Evolutionary conservation across 1,140 invertebrate species (phyloP), one percentile per base, ranked within the genome.

Genomic region (Drosophila auraria): DNA sequence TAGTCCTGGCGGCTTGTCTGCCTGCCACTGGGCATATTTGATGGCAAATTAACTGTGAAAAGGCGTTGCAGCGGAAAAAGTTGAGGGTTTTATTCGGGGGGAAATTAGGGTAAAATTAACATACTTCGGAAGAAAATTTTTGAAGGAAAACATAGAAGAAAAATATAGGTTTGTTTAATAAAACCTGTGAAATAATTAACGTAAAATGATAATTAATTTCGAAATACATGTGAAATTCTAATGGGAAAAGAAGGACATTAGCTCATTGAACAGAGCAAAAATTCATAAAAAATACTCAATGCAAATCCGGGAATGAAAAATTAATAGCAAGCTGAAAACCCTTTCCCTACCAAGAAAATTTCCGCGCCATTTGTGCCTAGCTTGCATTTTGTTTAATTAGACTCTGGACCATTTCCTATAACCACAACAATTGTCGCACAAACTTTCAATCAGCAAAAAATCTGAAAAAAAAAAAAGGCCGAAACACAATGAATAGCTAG

Each of bases 351-450:
- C 33, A 15, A 20, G 0, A 8, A 36, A 44, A 23, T 12, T 54
- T 54, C 20, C 27, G 40, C 23, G 23, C 15, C 17, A 50, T 57
- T 61, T 53, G 33, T 59, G 38, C 30, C 30, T 30, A 14, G 11
- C 5, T 38, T n/a, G 60, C 49, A 66, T 75, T 82, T 71, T 62
- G 79, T 76, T 87, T 87, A 78, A 87, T 86, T 82, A 82, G 66
- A 74, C 71, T 53, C 60, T 61, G 44, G 44, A n/a, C 68, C 54
- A 79, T 79, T 82, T 64, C 57, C 87, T 78, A 68, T 81, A 81
- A 89, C 87, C 84, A 61, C 84, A 89, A 84, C 87, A 84, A 87
- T 81, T 87, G 84, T 87, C 84, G 78, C 84, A 84, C 59, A 72
- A 87, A 87, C 80, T 86, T 86, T 83, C 80, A 83, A 87, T 80